Evolutionary conservation across 2,888 invertebrate species (phyloP).

Genomic region (Synanthedon myopaeformis): DNA sequence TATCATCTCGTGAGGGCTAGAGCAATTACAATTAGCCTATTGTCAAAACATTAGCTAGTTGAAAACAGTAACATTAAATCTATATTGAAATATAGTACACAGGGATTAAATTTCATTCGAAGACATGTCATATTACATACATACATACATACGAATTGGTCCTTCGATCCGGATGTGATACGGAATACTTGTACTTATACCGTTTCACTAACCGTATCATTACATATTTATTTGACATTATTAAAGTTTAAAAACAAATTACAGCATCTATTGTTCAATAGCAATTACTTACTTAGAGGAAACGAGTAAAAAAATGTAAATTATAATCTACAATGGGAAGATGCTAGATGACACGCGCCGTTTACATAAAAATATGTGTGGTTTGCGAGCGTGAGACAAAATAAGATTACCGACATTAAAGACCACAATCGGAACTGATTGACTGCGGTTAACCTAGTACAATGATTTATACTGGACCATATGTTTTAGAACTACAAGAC

Average conservation of each 20-base stretch:
- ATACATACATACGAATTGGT: background rate
- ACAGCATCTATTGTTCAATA: constrained; percentile 20
- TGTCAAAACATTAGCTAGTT: no score
- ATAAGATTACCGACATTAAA: constrained; percentile 15
- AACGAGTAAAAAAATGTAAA: constrained; percentile 16
- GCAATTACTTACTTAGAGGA: constrained; percentile 18
- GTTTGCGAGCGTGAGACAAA: constrained; percentile 22
- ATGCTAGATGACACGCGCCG: constrained; percentile 1
- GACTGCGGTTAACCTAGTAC: constrained; percentile 12
- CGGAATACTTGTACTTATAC: background rate
- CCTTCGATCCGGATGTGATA: background rate
- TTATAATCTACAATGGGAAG: constrained; percentile 10
- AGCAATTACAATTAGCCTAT: no score
- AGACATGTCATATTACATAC: no score
- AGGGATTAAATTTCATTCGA: no score
- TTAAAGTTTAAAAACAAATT: constrained; percentile 2
- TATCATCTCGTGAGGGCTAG: no score
- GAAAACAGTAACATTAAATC: no score
- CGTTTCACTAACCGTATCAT: background rate
- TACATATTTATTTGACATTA: background rate
- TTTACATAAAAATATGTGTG: constrained; percentile 7
- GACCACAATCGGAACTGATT: constrained; percentile 25
- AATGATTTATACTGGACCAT: no score
- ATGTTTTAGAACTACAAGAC: no score
- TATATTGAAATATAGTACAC: no score